Evolutionary conservation across 2,888 invertebrate genomes (phyloP).

Genomic region (Germaria angustata): DNA sequence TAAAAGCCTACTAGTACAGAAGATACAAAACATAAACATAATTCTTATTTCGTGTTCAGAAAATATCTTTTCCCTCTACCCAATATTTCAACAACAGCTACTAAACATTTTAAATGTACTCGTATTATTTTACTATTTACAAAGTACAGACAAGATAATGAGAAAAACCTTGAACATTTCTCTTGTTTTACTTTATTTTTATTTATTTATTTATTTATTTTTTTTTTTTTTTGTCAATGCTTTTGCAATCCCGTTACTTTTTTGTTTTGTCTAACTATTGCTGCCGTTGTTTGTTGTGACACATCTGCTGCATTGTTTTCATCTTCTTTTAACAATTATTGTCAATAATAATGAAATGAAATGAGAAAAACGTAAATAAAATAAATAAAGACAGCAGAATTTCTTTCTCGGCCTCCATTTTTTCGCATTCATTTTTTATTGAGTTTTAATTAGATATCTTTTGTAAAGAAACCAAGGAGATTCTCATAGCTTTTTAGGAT

Average conservation of each 20-base stretch:
- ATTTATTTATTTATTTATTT: too few species aligned
- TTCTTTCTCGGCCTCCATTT: not conserved
- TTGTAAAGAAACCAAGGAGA: not conserved
- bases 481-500: not conserved
- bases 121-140: not conserved
- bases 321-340: conserved; percentile 55
- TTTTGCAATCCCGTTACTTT: not conserved
- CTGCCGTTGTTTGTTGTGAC: conserved; percentile 23
- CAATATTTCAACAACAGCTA: not conserved
- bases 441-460: conserved; percentile 37
- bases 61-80: not conserved
- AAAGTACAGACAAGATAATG: not conserved
- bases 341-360: conserved; percentile 49
- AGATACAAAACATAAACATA: too few species aligned
- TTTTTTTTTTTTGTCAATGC: too few species aligned
- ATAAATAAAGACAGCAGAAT: conserved; percentile 7
- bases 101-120: not conserved
- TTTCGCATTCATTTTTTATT: conserved; percentile 12
- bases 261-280: not conserved
- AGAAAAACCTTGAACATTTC: conserved; percentile 38
- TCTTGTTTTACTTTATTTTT: conserved; percentile 19
- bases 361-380: too few species aligned
- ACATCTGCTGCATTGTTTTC: conserved; percentile 51
- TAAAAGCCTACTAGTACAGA: too few species aligned
- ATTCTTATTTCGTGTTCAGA: too few species aligned